These are phyloP conservation scores for Therioaphis trifolii DNA, from an alignment of 2,888 invertebrate species.

Conservation along the genomic window DNA sequence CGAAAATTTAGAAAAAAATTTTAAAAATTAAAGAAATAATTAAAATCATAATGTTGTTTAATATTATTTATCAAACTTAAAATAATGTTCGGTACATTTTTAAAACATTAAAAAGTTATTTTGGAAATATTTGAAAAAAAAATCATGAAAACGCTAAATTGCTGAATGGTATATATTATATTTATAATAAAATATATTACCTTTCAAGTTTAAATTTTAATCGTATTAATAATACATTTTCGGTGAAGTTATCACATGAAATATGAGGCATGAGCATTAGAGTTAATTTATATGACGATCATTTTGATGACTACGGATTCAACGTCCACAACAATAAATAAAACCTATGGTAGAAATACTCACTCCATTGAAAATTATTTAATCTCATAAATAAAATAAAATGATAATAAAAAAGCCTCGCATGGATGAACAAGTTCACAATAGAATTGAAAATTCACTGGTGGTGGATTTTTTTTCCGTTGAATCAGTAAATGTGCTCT, in stretches of 20 bases:
- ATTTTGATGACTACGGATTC: neutral
- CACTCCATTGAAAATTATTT: neutral
- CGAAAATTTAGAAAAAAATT: no score
- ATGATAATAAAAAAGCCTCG: neutral
- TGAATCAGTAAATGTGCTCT: no score
- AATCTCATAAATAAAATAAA: neutral
- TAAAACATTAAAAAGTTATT: no score
- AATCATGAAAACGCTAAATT: no score
- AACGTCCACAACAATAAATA: neutral
- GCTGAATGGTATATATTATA: no score
- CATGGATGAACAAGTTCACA: neutral
- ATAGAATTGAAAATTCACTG: neutral
- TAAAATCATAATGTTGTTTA: no score
- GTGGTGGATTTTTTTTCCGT: neutral
- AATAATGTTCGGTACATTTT: no score
- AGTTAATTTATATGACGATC: slow-evolving; percentile 14
- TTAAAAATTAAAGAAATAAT: no score
- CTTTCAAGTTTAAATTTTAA: no score
- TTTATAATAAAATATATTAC: no score
- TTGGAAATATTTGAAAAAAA: no score
- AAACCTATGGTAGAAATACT: neutral
- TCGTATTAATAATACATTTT: neutral
- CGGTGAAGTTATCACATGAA: neutral
- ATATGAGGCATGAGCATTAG: neutral
- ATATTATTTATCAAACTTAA: no score